Conservation (phyloP, 2,888 invertebrate species). For the Erebia aethiops region DNA sequence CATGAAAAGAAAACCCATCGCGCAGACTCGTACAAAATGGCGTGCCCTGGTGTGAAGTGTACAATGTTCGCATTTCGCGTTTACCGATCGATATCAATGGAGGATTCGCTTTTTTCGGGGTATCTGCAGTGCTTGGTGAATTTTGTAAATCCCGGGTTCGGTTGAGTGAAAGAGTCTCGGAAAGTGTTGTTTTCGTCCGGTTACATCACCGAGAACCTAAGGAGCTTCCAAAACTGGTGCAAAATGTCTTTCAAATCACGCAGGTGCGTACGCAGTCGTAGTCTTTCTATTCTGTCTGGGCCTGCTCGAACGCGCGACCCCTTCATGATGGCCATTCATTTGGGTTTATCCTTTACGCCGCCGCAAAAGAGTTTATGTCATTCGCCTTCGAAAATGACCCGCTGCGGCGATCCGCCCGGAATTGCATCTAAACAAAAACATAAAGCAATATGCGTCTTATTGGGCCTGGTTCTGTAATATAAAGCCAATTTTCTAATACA, state of each 20-base stretch:
- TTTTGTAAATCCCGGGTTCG: constrained; percentile 71
- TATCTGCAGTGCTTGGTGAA: constrained; percentile 70
- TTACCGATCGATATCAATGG: constrained; percentile 86
- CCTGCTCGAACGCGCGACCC: constrained; percentile 90
- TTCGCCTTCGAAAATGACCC: constrained; percentile 73
- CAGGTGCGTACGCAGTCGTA: constrained; percentile 99
- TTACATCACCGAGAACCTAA: constrained; percentile 79
- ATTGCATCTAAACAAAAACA: constrained; percentile 66
- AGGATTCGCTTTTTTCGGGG: constrained; percentile 78
- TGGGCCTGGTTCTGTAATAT: constrained; percentile 32
- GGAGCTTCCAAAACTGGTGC: constrained; percentile 73
- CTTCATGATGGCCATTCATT: constrained; percentile 82
- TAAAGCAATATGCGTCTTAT: constrained; percentile 52
- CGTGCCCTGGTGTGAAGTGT: constrained; percentile 81
- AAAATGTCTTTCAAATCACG: constrained; percentile 86
- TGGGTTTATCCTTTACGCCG: constrained; percentile 82
- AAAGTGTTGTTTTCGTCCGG: constrained; percentile 77
- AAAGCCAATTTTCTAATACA: constrained; percentile 19
- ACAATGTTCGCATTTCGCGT: constrained; percentile 73
- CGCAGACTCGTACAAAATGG: constrained; percentile 89
- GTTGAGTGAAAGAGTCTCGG: constrained; percentile 69
- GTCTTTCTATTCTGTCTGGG: constrained; percentile 92
- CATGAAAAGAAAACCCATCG: constrained; percentile 71
- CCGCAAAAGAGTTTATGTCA: constrained; percentile 81
- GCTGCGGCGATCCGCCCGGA: constrained; percentile 62